These are phyloP conservation scores for Acanthaster planci DNA, from an alignment of 35 echinoderm and acorn worm species.

Conservation along the genomic window DNA sequence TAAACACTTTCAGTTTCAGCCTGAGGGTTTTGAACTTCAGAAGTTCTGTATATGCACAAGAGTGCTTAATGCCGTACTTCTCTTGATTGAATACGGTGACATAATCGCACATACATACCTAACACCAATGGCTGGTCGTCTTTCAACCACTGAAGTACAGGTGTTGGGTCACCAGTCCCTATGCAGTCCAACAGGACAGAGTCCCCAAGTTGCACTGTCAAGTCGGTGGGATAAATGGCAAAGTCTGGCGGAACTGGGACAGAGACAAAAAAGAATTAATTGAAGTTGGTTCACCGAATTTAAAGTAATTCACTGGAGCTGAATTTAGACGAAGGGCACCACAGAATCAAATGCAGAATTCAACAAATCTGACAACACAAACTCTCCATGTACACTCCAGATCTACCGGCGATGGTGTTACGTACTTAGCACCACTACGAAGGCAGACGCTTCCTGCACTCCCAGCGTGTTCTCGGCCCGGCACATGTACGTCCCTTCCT, in stretches of 20 bases:
- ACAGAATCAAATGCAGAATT: too few relatives aligned
- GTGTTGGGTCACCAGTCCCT: conserved; percentile 58
- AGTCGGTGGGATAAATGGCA: conserved; percentile 46
- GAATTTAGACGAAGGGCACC: too few relatives aligned
- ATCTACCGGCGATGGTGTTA: too few relatives aligned
- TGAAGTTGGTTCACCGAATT: too few relatives aligned
- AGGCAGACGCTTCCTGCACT: conserved; percentile 19
- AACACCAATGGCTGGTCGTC: conserved; percentile 62
- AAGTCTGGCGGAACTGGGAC: conserved; percentile 80
- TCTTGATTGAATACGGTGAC: too few relatives aligned
- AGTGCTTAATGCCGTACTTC: too few relatives aligned
- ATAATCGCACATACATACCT: conserved; percentile 38
- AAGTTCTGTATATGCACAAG: too few relatives aligned
- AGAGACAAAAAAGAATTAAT: neutral
- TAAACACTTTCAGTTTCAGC: neutral
- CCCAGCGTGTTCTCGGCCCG: conserved; percentile 65
- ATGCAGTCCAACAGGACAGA: conserved; percentile 50
- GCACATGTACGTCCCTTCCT: conserved; percentile 80
- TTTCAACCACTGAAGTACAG: conserved; percentile 78
- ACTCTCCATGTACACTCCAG: too few relatives aligned
- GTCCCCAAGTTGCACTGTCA: conserved; percentile 52
- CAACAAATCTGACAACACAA: too few relatives aligned
- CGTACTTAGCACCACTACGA: conserved; percentile 55
- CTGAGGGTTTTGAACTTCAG: too few relatives aligned
- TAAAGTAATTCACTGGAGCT: too few relatives aligned